Conservation (phyloP, 1,140 invertebrate genomes). For the Leptinotarsa texana region DNA sequence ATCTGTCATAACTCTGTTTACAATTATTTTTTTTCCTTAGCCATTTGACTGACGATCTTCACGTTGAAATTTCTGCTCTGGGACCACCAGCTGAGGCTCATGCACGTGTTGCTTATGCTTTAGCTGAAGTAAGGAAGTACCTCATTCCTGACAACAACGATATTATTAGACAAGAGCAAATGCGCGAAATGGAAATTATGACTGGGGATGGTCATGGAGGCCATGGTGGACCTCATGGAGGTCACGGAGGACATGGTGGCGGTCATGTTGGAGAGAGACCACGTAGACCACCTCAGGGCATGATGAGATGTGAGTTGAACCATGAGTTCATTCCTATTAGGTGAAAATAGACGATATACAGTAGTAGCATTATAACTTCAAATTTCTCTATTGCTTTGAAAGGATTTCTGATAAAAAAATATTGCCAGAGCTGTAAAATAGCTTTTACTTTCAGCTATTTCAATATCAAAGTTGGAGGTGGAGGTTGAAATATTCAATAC, state of each 20-base stretch:
- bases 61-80: slow-evolving; percentile 88
- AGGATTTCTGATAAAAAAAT: no score
- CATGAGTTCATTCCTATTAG: no score
- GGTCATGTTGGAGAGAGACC: slow-evolving; percentile 25
- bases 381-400: no score
- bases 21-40: slow-evolving; percentile 51
- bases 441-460: no score
- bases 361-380: no score
- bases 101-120: slow-evolving; percentile 84
- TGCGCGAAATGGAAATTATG: slow-evolving; percentile 81
- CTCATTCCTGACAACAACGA: slow-evolving; percentile 75
- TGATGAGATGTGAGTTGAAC: slow-evolving; percentile 27
- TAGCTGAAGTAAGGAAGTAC: slow-evolving; percentile 70
- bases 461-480: no score
- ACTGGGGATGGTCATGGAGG: slow-evolving; percentile 53
- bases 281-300: slow-evolving; percentile 18
- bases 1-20: no score
- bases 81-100: slow-evolving; percentile 91
- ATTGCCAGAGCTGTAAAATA: no score
- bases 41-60: slow-evolving; percentile 90
- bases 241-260: neutral
- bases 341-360: no score
- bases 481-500: no score
- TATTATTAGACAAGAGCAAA: slow-evolving; percentile 82
- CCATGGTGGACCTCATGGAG: slow-evolving; percentile 22